phyloP scores from a whole-genome alignment of 2,888 invertebrate species.

The Sphaerophoria taeniata region DNA sequence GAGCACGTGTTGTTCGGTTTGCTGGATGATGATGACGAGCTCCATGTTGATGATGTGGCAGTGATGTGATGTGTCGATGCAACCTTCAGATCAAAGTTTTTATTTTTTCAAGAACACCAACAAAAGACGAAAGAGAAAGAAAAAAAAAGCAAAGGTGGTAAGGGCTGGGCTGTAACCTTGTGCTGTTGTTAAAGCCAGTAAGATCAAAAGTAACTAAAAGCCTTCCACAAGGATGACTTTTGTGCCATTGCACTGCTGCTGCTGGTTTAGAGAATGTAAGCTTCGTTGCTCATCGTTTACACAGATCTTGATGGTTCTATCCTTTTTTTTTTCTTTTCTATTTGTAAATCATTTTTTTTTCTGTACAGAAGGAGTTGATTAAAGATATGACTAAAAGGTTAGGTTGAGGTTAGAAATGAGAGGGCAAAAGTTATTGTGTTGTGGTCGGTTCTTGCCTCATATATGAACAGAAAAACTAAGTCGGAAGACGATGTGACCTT shows the following conservation, averaged over 20 bases:
- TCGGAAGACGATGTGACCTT: constrained; percentile 15
- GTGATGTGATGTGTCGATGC: constrained; percentile 54
- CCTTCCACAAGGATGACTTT: constrained; percentile 69
- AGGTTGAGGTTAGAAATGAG: constrained; percentile 31
- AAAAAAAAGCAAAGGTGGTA: background rate
- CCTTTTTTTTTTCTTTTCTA: constrained; percentile 13
- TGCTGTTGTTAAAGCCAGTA: constrained; percentile 34
- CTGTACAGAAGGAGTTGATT: constrained; percentile 45
- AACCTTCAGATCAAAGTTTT: constrained; percentile 73
- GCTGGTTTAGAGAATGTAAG: constrained; percentile 44
- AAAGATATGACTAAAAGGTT: constrained; percentile 56
- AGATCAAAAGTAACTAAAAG: constrained; percentile 74
- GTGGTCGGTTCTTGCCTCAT: background rate
- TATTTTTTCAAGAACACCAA: constrained; percentile 54
- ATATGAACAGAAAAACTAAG: background rate
- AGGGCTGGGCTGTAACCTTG: background rate
- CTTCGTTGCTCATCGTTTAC: constrained; percentile 66
- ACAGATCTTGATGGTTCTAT: constrained; percentile 54
- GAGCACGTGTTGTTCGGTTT: constrained; percentile 53
- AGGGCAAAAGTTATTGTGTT: constrained; percentile 18
- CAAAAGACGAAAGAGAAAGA: constrained; percentile 35
- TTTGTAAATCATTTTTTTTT: background rate
- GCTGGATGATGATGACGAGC: constrained; percentile 26
- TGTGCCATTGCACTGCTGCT: constrained; percentile 66
- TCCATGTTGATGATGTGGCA: constrained; percentile 29